Conservation (phyloP, 2,888 invertebrate species). For the Anaspis maculata region DNA sequence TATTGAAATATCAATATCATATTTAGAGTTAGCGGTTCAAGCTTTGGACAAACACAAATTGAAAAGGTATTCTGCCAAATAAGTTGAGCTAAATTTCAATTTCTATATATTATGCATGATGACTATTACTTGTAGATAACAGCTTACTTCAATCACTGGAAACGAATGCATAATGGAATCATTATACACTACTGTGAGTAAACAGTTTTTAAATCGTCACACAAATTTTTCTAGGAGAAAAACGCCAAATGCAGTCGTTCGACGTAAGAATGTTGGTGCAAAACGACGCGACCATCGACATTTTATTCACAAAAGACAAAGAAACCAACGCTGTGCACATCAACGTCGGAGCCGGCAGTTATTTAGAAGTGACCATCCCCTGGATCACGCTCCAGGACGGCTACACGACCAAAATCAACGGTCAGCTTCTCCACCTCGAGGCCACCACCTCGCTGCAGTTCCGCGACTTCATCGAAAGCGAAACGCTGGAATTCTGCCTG, state of each 20-base stretch:
- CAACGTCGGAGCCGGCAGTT: conserved; percentile 90
- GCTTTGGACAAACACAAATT: no score
- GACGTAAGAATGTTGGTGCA: conserved; percentile 86
- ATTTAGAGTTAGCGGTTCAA: no score
- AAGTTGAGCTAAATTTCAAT: no score
- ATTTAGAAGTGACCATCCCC: conserved; percentile 84
- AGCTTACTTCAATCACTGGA: no score
- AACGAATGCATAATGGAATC: no score
- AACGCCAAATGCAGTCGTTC: conserved; percentile 82
- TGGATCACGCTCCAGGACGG: conserved; percentile 77
- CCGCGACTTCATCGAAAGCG: conserved; percentile 86
- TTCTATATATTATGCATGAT: no score
- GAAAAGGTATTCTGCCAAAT: no score
- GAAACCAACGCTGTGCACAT: conserved; percentile 97
- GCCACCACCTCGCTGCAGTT: conserved; percentile 92
- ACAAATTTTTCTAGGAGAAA: no score
- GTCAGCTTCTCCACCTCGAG: conserved; percentile 88
- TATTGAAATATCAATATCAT: no score
- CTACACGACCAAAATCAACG: conserved; percentile 84
- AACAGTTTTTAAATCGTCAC: no score
- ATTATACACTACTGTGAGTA: no score
- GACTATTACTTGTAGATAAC: no score
- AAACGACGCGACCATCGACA: conserved; percentile 90
- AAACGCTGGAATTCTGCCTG: conserved; percentile 87
- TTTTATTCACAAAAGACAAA: conserved; percentile 89